phyloP scores from a whole-genome alignment of 2,797 vertebrate genomes.

The Chloroceryle inda region DNA sequence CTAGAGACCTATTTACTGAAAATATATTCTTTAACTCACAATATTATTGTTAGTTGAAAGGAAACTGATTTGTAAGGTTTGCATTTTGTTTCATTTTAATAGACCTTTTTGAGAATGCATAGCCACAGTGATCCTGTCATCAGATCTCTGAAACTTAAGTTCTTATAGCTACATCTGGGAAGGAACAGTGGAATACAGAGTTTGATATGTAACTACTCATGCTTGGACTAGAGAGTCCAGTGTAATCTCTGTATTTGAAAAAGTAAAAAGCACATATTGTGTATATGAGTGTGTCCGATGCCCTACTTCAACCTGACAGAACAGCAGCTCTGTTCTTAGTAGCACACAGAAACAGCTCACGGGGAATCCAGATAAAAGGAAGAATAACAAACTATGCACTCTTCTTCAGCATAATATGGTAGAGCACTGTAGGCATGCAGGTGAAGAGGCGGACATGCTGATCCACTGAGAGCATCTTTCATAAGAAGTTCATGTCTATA shows the following conservation, averaged over 20 bases:
- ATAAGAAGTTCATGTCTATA: background rate
- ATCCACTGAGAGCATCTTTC: background rate
- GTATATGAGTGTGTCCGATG: background rate
- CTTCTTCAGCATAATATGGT: background rate
- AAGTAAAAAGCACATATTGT: background rate
- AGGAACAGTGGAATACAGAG: background rate
- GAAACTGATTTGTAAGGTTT: background rate
- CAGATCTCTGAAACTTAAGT: background rate
- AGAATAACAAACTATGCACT: background rate
- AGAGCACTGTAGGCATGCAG: background rate
- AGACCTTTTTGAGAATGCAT: background rate
- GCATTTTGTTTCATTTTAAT: background rate
- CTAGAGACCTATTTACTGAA: background rate
- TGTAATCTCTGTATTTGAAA: background rate
- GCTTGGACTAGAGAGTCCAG: background rate
- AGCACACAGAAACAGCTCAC: background rate
- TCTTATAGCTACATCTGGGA: background rate
- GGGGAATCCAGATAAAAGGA: background rate
- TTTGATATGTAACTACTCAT: background rate
- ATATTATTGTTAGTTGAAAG: background rate
- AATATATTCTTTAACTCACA: background rate
- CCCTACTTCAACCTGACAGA: background rate
- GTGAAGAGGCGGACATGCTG: background rate
- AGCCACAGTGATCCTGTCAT: background rate
- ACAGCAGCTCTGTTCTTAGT: background rate